phyloP scores from a whole-genome alignment of 2,797 vertebrate genomes.

The Falco concolor region DNA sequence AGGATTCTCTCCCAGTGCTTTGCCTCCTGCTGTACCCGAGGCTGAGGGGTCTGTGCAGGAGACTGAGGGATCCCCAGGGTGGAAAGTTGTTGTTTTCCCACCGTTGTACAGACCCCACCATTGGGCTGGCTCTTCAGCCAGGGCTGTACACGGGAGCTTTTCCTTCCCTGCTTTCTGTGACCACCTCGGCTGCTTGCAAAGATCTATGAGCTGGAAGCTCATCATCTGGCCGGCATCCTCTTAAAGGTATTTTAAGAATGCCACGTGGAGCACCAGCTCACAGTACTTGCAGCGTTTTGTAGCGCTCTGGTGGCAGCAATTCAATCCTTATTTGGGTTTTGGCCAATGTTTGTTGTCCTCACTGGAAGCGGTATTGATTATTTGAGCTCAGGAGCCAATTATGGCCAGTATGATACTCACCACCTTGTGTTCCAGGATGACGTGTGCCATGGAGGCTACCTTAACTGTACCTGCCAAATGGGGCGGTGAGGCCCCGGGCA shows the following conservation, averaged over 20 bases:
- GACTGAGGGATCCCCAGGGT: not conserved
- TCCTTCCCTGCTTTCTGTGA: not conserved
- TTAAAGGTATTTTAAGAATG: not conserved
- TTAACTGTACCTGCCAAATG: not conserved
- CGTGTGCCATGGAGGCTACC: not conserved
- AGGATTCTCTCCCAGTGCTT: not conserved
- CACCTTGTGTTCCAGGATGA: not conserved
- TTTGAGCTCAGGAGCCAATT: not conserved
- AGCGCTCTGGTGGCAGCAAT: fast-evolving
- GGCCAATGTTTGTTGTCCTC: constrained; percentile 11
- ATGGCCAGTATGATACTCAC: not conserved
- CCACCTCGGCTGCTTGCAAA: not conserved
- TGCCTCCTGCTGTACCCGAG: not conserved
- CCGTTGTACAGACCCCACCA: fast-evolving
- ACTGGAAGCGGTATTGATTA: constrained; percentile 6
- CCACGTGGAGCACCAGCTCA: not conserved
- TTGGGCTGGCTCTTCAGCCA: not conserved
- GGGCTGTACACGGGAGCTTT: not conserved
- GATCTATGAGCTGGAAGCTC: not conserved
- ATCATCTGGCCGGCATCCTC: not conserved
- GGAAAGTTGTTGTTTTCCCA: not conserved
- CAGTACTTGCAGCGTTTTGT: not conserved
- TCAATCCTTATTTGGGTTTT: not conserved
- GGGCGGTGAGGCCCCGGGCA: not conserved
- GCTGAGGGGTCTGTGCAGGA: not conserved